Evolutionary conservation across 2,113 vertebrate genomes (phyloP), one percentile per base, ranked within the genome.

Genomic region (Aptenodytes patagonicus): DNA sequence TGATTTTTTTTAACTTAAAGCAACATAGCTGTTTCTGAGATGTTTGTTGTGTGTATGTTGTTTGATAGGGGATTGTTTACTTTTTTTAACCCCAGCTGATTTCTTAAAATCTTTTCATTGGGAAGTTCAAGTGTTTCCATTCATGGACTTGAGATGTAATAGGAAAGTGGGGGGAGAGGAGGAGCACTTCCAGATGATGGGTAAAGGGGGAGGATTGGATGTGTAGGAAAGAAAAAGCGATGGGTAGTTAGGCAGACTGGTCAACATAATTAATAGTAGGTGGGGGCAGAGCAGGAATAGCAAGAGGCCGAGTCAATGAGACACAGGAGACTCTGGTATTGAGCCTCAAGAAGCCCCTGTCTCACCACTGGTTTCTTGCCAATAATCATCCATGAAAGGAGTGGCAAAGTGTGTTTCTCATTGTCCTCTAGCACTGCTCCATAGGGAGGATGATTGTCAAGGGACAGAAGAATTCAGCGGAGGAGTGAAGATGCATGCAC

Each of bases 401-500:
- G 12, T 14, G 26, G 10, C 5, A 38, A 64, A n/a, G 4, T 28
- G 5, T 15, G 55, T 40, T 76, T 64, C 34, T 58, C 17, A 4
- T 62, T 58, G 44, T 64, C 44, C 8, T 77, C 57, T 15, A 20
- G 25, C 12, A 10, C 57, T 71, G 62, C 19, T 36, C 31, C 9
- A 1, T 3, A 14, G 47, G 20, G 42, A 71, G 8, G 47, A 5
- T 2, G 21, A 4, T 10, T 26, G 3, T 28, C 5, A 28, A 36
- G 28, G 52, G 28, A 36, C 6, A 17, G 38, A 62, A 34, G 21
- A 26, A 17, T 15, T 85, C 17, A 47, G 46, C 2, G 17, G 28
- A 70, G 57, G 60, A n/a, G 31, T 1, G 15, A 32, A 61, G 40
- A n/a, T 60, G 18, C 1, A 1, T 12, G 4, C 6, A 8, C 2